Evolutionary conservation across 2,113 vertebrate genomes (phyloP).

Genomic region (Cryptotis parvus): DNA sequence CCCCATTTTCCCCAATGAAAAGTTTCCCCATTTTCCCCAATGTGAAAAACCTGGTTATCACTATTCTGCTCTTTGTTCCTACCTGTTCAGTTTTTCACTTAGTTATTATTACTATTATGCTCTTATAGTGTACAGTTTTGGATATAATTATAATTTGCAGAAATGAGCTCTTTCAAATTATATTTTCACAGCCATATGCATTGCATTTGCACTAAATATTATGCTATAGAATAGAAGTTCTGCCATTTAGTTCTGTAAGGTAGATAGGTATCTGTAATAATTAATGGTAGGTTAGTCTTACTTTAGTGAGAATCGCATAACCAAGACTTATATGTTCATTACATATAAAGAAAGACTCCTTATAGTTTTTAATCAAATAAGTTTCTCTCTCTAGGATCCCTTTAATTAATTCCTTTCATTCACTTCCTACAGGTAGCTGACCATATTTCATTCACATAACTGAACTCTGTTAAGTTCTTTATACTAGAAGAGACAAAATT

Average conservation of each 20-base stretch:
- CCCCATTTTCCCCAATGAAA: rapidly evolving
- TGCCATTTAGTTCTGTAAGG: not conserved
- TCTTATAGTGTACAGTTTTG: conserved; percentile 16
- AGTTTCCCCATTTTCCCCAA: rapidly evolving
- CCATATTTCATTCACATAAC: conserved; percentile 59
- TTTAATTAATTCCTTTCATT: conserved; percentile 30
- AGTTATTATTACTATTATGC: not conserved
- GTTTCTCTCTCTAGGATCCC: not conserved
- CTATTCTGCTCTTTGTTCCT: not conserved
- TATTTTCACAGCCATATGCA: not conserved
- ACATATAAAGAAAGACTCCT: not conserved
- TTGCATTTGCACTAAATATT: not conserved
- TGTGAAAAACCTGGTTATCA: not conserved
- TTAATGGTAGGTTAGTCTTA: conserved; percentile 12
- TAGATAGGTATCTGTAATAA: not conserved
- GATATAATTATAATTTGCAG: conserved; percentile 45
- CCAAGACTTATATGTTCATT: not conserved
- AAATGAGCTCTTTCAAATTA: conserved; percentile 22
- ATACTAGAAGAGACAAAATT: conserved; percentile 55
- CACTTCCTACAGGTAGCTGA: conserved; percentile 20
- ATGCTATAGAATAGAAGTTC: not conserved
- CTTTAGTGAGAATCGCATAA: conserved; percentile 55
- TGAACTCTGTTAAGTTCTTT: conserved; percentile 58
- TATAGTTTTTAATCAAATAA: conserved; percentile 53
- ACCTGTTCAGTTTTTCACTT: not conserved